Evolutionary conservation across 2,797 vertebrate genomes (phyloP).

Genomic region (Sternarchorhynchus goeldii): DNA sequence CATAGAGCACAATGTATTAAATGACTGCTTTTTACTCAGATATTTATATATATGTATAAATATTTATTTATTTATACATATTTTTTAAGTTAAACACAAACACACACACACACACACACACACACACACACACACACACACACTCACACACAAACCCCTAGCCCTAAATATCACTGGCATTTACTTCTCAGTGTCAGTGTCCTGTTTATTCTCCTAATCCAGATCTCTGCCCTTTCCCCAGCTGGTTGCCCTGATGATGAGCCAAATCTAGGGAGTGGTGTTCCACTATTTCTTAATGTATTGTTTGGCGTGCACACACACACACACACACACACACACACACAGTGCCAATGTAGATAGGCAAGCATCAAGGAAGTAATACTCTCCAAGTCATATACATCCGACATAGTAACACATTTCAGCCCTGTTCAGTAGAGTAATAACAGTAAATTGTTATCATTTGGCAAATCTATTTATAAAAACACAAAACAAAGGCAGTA

Average conservation of each 20-base stretch:
- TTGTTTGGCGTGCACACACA: background rate
- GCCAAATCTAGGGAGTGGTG: conserved; percentile 25
- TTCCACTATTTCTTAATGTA: background rate
- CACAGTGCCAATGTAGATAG: background rate
- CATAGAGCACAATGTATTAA: conserved; percentile 9
- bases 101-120: conserved; percentile 21
- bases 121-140: conserved; percentile 33
- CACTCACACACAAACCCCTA: conserved; percentile 27
- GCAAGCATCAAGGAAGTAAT: too few species aligned
- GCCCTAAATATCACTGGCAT: conserved; percentile 63
- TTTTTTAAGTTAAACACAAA: too few species aligned
- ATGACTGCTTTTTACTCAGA: conserved; percentile 10
- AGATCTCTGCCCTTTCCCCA: conserved; percentile 68
- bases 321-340: conserved; percentile 4
- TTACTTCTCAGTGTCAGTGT: conserved; percentile 66
- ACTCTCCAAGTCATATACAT: too few species aligned
- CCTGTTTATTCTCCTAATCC: conserved; percentile 59
- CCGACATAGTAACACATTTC: too few species aligned
- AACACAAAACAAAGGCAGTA: too few species aligned
- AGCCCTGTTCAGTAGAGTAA: too few species aligned
- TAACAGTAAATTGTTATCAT: too few species aligned
- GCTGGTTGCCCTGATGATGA: conserved; percentile 42
- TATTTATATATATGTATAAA: background rate
- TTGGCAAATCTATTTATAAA: too few species aligned
- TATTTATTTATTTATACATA: too few species aligned